Base-by-base conservation (phyloP, 2,797 vertebrate genomes). In the Enteromius radiatus region DNA sequence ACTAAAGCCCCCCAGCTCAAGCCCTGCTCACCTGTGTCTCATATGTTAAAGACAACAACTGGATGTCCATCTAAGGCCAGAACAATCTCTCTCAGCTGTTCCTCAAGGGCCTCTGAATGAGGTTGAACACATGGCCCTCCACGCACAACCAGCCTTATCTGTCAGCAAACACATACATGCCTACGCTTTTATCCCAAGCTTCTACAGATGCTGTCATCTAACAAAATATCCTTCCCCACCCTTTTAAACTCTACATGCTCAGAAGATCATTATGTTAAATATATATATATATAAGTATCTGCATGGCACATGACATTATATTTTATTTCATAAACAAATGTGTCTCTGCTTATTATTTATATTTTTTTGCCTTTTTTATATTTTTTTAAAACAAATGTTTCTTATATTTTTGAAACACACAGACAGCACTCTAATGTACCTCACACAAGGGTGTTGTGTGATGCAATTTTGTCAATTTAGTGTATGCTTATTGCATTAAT, bases 51-150 rank as follows among this genome's bases (percentile, higher is more conserved):
- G 19, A n/a, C 21, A 75, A 75, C 43, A 75, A 52, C 70, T 75
- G 80, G n/a, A 65, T 65, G 70, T 54, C 28, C 69, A 81, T 59
- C 67, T 59, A 71, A 33, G 67, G 38, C 47, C 36, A 76, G 17
- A 38, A 26, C 12, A 19, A 43, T 61, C 28, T 83, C 41, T 61
- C 28, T 49, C 31, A 38, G 65, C 12, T 64, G 73, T 68, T 68
- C 31, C n/a, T 78, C 28, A 19, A 70, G 41, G 52, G 70, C 31
- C 52, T 63, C 68, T n/a, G 56, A 75, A 56, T 77, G 73, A 70
- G 31, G 36, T 3, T 75, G 43, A 69, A 63, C 82, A 86, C 68
- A 86, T 79, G 79, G 79, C 41, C 41, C 21, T 79, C 26, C 64
- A 65, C 19, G 1, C 21, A 76, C 52, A 84, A 33, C 26, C 65